phyloP scores from a whole-genome alignment of 2,113 vertebrate species.

The Neofelis nebulosa region DNA sequence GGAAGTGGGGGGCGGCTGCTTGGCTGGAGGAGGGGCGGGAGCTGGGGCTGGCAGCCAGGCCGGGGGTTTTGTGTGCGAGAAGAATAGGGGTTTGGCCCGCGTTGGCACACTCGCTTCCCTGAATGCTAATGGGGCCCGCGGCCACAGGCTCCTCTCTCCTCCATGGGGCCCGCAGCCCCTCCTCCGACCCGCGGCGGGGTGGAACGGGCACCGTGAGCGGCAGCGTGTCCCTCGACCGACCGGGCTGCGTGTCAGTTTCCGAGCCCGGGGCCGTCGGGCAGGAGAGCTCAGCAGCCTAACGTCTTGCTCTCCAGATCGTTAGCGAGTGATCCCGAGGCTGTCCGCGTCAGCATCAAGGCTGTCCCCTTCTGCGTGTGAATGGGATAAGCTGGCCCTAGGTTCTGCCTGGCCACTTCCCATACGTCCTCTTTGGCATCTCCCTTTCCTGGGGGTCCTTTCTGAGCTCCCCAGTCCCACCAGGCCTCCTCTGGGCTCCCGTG shows the following conservation, averaged over 20 bases:
- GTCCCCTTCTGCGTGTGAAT: neutral
- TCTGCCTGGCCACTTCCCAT: neutral
- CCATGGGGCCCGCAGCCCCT: slow-evolving; percentile 30
- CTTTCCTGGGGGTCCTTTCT: neutral
- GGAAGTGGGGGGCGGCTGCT: slow-evolving; percentile 7
- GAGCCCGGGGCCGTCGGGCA: neutral
- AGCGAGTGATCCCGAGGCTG: neutral
- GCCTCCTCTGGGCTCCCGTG: neutral
- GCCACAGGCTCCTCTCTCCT: neutral
- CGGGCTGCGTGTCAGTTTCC: neutral
- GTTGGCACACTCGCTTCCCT: slow-evolving; percentile 75
- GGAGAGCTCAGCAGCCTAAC: neutral
- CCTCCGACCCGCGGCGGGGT: neutral
- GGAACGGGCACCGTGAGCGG: neutral
- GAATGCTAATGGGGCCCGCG: slow-evolving; percentile 78
- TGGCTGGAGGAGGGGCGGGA: slow-evolving; percentile 67
- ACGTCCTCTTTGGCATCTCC: neutral
- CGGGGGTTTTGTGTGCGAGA: slow-evolving; percentile 76
- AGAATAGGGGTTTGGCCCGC: slow-evolving; percentile 79
- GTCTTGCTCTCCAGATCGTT: neutral
- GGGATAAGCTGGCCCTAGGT: neutral
- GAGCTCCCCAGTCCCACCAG: neutral
- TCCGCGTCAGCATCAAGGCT: neutral
- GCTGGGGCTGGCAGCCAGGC: slow-evolving; percentile 75
- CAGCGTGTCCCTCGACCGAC: neutral